Evolutionary conservation across 2,113 vertebrate species (phyloP).

Genomic region (Mastomys natalensis): DNA sequence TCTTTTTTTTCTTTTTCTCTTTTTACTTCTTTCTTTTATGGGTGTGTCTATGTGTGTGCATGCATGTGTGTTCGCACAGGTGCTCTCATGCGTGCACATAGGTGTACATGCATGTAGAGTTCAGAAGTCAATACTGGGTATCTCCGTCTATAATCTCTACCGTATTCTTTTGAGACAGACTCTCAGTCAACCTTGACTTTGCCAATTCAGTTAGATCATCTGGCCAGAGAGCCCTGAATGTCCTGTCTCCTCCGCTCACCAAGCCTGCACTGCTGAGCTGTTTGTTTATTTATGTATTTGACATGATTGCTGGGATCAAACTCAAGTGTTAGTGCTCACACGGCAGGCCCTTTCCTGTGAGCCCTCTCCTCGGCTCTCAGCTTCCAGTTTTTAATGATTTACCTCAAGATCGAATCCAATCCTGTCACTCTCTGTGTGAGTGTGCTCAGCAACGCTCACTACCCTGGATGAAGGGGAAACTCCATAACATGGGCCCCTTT

Average conservation of each 20-base stretch:
- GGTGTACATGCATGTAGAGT: not conserved
- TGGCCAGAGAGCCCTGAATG: not conserved
- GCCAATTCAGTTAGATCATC: not conserved
- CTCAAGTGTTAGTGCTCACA: too few species aligned
- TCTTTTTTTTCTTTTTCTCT: not conserved
- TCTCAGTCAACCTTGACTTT: not conserved
- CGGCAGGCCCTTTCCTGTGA: not conserved
- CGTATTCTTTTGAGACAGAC: not conserved
- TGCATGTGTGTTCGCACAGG: too few species aligned
- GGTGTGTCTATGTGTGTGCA: too few species aligned
- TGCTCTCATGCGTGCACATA: not conserved
- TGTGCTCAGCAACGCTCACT: accelerated
- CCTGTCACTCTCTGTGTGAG: not conserved
- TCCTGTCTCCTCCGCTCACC: not conserved
- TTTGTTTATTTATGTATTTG: not conserved
- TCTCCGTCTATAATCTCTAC: not conserved
- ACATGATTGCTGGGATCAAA: not conserved
- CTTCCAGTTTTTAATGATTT: not conserved
- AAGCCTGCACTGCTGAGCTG: not conserved
- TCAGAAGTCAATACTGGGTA: not conserved
- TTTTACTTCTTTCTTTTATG: not conserved
- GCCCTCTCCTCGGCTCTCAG: not conserved
- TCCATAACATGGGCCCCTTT: accelerated
- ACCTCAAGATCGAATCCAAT: not conserved
- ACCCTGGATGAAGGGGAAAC: not conserved